These are phyloP conservation scores for Cephus nigrinus DNA, from an alignment of 2,888 invertebrate genomes.

Conservation along the genomic window DNA sequence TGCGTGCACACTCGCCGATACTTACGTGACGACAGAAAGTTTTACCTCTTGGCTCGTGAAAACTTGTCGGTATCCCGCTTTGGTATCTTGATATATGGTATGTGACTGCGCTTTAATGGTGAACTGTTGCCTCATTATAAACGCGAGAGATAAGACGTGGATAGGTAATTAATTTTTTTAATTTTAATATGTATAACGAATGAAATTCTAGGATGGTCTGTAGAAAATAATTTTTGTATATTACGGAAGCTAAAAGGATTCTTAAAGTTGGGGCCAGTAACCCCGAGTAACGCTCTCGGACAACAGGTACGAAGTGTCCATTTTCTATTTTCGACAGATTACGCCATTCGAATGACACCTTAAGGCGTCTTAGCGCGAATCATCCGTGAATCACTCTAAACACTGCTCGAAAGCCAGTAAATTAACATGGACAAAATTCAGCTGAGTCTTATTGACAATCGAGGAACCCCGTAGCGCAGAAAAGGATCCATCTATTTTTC, in stretches of 20 bases:
- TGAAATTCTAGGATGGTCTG: background rate
- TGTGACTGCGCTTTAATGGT: background rate
- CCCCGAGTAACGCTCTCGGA: background rate
- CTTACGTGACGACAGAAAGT: background rate
- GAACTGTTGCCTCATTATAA: background rate
- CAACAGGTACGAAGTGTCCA: background rate
- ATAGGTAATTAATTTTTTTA: background rate
- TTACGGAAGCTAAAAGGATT: background rate
- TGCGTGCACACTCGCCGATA: background rate
- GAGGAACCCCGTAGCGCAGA: background rate
- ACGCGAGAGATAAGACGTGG: background rate
- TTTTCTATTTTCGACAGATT: conserved; percentile 5
- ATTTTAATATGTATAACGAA: background rate
- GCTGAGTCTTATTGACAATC: background rate
- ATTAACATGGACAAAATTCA: background rate
- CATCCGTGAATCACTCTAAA: background rate
- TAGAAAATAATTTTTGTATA: background rate
- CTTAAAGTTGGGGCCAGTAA: background rate
- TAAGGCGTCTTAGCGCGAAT: background rate
- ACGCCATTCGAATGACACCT: background rate
- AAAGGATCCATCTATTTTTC: background rate
- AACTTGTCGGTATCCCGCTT: background rate
- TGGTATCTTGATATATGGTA: background rate
- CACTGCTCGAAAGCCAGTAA: background rate
- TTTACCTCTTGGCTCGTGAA: background rate